phyloP scores from a whole-genome alignment of 2,113 vertebrate species.

The Myrmecobius fasciatus region DNA sequence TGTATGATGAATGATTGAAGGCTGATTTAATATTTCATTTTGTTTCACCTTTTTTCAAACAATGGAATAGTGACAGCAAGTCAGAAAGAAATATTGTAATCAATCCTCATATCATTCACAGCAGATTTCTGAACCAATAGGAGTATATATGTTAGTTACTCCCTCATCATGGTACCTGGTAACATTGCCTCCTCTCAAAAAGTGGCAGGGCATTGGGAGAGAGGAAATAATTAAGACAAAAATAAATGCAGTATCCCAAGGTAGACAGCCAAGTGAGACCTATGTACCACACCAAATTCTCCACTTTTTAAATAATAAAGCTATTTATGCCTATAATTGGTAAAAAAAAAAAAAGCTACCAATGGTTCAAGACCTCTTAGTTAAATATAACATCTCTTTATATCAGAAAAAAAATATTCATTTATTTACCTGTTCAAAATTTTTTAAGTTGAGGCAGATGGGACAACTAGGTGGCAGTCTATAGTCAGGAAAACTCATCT shows the following conservation, averaged over 20 bases:
- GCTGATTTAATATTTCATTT: background rate
- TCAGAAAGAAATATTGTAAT: background rate
- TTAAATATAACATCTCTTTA: background rate
- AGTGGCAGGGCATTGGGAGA: background rate
- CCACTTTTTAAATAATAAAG: background rate
- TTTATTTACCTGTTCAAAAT: background rate
- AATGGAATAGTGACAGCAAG: background rate
- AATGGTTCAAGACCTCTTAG: background rate
- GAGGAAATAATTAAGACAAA: background rate
- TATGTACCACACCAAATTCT: background rate
- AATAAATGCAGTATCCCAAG: background rate
- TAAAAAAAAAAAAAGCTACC: background rate
- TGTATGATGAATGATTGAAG: background rate
- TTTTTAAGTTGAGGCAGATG: background rate
- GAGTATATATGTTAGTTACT: background rate
- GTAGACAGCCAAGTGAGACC: background rate
- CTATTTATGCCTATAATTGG: background rate
- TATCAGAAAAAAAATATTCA: background rate
- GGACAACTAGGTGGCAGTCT: background rate
- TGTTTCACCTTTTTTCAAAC: background rate
- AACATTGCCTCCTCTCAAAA: background rate
- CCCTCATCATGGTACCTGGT: background rate
- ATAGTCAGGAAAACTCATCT: background rate
- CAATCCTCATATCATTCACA: background rate
- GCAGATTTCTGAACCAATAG: background rate